Conservation (phyloP, 2,797 vertebrate genomes). For the Crocidura indochinensis region DNA sequence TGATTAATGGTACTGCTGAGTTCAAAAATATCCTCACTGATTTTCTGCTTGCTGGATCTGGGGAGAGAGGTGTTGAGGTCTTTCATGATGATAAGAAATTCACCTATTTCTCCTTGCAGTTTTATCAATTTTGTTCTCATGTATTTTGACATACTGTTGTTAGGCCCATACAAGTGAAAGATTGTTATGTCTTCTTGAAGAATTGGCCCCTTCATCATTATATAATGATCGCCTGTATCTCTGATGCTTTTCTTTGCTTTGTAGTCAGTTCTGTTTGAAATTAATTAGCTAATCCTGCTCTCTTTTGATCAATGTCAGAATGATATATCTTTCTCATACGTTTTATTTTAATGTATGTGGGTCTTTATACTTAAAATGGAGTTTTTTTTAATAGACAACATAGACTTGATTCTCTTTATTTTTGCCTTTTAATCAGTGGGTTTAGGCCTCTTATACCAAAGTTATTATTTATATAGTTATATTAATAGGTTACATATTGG, state of each 20-base stretch:
- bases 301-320: slow-evolving; percentile 8
- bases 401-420: background rate
- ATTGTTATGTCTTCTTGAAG: slow-evolving; percentile 23
- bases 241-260: background rate
- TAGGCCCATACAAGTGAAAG: slow-evolving; percentile 37
- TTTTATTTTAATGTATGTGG: slow-evolving; percentile 44
- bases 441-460: too few relatives aligned
- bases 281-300: slow-evolving; percentile 28
- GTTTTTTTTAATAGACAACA: background rate
- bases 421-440: background rate
- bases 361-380: slow-evolving; percentile 2
- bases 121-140: slow-evolving; percentile 8
- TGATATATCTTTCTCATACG: background rate
- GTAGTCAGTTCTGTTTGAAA: background rate
- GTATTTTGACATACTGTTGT: slow-evolving; percentile 18
- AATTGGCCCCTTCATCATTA: background rate
- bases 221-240: slow-evolving; percentile 16
- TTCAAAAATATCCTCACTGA: slow-evolving; percentile 21
- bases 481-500: background rate
- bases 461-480: background rate
- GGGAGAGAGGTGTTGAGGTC: background rate
- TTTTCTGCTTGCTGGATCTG: slow-evolving; percentile 22
- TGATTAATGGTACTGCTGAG: slow-evolving; percentile 13
- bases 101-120: slow-evolving; percentile 32
- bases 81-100: background rate